These are phyloP conservation scores for Hydriomena furcata DNA, from an alignment of 2,888 invertebrate species.

Conservation along the genomic window DNA sequence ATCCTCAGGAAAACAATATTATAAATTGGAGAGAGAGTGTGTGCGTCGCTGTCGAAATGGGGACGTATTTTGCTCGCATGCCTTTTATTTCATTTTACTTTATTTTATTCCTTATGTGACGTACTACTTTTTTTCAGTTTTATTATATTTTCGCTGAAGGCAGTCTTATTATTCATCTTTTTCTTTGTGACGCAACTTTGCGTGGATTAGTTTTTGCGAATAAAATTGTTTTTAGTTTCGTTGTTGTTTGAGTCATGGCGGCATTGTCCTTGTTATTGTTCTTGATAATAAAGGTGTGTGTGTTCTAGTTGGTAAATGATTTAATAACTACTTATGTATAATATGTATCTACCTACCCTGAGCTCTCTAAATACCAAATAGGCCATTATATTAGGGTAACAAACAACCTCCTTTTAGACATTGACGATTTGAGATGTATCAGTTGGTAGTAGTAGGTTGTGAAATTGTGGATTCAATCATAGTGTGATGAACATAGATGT, in stretches of 20 bases:
- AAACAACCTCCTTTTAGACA: too few species aligned
- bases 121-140: slow-evolving; percentile 68
- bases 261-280: slow-evolving; percentile 7
- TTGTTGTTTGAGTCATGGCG: slow-evolving; percentile 1
- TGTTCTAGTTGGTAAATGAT: background rate
- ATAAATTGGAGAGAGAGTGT: slow-evolving; percentile 77
- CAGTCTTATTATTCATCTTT: slow-evolving; percentile 18
- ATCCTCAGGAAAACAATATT: slow-evolving; percentile 83
- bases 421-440: too few species aligned
- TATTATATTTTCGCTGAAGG: slow-evolving; percentile 57
- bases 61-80: slow-evolving; percentile 65
- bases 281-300: background rate
- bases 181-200: slow-evolving; percentile 19
- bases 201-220: slow-evolving; percentile 23
- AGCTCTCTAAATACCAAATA: too few species aligned
- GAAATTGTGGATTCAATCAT: too few species aligned
- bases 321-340: too few species aligned
- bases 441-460: too few species aligned
- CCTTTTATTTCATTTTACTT: slow-evolving; percentile 75
- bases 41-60: slow-evolving; percentile 52
- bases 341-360: too few species aligned
- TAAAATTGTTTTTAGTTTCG: slow-evolving; percentile 15
- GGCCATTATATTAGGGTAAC: too few species aligned
- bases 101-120: slow-evolving; percentile 73
- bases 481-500: too few species aligned